A percentile compares a stretch with the other conserved stretches of the same genome.
phyloP scores from a whole-genome alignment of 2,113 vertebrate genomes.

The Oostethus manadensis region DNA sequence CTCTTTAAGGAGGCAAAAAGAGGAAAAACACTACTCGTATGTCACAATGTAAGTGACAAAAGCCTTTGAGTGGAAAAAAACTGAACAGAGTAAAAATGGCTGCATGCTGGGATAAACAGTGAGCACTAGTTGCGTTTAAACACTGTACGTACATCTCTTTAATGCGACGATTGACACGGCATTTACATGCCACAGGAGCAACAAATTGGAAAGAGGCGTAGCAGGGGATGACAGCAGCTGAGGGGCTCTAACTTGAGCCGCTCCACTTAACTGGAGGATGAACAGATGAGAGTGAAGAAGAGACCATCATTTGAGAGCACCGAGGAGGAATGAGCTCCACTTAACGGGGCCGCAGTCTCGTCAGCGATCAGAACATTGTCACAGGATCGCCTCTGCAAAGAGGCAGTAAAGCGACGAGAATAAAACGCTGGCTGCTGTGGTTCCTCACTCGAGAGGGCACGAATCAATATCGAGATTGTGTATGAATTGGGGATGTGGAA shows the following conservation, averaged over 20 bases:
- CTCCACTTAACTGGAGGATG: slow-evolving; percentile 55
- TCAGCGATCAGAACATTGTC: slow-evolving; percentile 23
- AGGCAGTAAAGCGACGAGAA: neutral
- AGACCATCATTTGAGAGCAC: slow-evolving; percentile 47
- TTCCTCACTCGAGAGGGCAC: neutral
- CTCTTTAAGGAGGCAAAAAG: neutral
- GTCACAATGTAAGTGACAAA: neutral
- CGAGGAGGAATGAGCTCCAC: slow-evolving; percentile 29
- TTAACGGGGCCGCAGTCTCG: slow-evolving; percentile 25
- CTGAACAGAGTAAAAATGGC: neutral
- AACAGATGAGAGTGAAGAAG: slow-evolving; percentile 41
- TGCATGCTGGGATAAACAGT: neutral
- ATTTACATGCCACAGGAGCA: slow-evolving; percentile 40
- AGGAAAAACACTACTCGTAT: neutral
- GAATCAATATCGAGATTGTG: slow-evolving; percentile 15
- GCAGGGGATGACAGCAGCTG: slow-evolving; percentile 42
- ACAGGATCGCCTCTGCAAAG: slow-evolving; percentile 13
- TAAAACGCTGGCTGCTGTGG: neutral
- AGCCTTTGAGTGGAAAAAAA: no score
- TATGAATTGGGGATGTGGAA: slow-evolving; percentile 8
- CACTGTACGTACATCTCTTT: neutral
- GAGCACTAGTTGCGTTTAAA: neutral
- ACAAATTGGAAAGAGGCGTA: slow-evolving; percentile 35
- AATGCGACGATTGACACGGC: slow-evolving; percentile 36
- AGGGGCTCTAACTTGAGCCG: slow-evolving; percentile 52